These are phyloP conservation scores for Melanotaenia boesemani DNA, from an alignment of 2,797 vertebrate genomes.

Conservation along the genomic window DNA sequence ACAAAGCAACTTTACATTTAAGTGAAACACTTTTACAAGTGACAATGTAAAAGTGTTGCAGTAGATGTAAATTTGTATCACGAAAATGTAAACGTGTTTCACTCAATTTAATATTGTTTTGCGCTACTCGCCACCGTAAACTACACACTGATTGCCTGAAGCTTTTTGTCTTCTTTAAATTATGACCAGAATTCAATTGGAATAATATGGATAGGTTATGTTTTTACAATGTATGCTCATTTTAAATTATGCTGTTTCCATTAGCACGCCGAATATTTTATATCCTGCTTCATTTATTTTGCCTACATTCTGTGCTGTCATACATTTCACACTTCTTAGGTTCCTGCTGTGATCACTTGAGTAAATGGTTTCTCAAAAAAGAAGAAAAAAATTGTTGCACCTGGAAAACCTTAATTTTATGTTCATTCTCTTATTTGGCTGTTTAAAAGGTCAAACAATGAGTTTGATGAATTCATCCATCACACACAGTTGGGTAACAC, in stretches of 20 bases:
- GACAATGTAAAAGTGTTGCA: too few species aligned
- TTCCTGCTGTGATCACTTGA: neutral
- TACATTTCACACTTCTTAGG: neutral
- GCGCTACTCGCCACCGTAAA: too few species aligned
- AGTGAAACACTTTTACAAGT: too few species aligned
- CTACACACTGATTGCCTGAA: neutral
- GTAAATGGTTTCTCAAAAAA: neutral
- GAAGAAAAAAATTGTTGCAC: neutral
- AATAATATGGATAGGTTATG: neutral
- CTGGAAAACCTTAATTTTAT: neutral
- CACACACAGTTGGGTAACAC: slow-evolving; percentile 17
- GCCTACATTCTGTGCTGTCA: neutral
- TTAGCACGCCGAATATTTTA: neutral
- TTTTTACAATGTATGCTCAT: neutral
- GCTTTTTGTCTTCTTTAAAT: neutral
- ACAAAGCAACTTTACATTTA: too few species aligned
- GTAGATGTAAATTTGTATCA: too few species aligned
- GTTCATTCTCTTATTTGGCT: slow-evolving; percentile 10
- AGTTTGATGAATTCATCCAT: slow-evolving; percentile 51
- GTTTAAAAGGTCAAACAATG: slow-evolving; percentile 52
- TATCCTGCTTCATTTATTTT: neutral
- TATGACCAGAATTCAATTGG: neutral
- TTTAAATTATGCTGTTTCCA: slow-evolving; percentile 3
- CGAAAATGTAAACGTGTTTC: too few species aligned
- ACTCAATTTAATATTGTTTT: too few species aligned